These are phyloP conservation scores for Gymnorhina tibicen DNA, from an alignment of 2,113 vertebrate species.

Conservation along the genomic window DNA sequence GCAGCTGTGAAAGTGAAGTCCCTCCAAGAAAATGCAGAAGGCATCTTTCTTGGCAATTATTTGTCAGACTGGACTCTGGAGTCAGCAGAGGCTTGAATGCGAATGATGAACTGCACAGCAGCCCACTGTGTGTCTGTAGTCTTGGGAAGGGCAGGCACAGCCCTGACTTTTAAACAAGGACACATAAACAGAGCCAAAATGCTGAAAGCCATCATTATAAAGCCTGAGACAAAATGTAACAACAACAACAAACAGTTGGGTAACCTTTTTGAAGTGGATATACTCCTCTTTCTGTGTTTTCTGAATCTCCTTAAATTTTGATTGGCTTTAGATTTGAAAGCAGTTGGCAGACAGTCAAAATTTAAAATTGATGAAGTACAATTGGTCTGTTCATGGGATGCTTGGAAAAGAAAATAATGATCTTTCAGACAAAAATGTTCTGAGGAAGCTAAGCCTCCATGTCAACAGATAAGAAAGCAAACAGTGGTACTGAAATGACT, in stretches of 20 bases:
- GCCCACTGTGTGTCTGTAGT: background rate
- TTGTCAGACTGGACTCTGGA: background rate
- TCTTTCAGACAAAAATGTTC: conserved; percentile 52
- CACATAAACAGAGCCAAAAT: conserved; percentile 13
- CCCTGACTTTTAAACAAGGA: conserved; percentile 10
- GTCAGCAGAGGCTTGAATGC: background rate
- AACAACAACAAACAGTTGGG: conserved; percentile 26
- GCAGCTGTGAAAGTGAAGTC: background rate
- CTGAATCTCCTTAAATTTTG: conserved; percentile 44
- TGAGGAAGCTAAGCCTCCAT: conserved; percentile 43
- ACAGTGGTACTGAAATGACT: background rate
- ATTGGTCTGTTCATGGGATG: conserved; percentile 42
- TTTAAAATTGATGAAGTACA: conserved; percentile 50
- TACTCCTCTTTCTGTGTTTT: conserved; percentile 16
- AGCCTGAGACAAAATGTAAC: conserved; percentile 9
- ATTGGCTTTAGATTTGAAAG: conserved; percentile 53
- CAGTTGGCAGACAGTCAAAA: conserved; percentile 38
- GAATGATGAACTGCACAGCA: background rate
- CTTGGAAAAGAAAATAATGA: conserved; percentile 56
- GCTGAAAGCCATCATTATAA: conserved; percentile 53
- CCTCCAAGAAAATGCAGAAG: background rate
- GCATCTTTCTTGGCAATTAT: background rate
- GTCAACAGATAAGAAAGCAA: conserved; percentile 45
- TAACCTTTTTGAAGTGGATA: conserved; percentile 52
- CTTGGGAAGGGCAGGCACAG: background rate